phyloP scores from a whole-genome alignment of 2,888 invertebrate genomes.

The Acanthopleura granulata region DNA sequence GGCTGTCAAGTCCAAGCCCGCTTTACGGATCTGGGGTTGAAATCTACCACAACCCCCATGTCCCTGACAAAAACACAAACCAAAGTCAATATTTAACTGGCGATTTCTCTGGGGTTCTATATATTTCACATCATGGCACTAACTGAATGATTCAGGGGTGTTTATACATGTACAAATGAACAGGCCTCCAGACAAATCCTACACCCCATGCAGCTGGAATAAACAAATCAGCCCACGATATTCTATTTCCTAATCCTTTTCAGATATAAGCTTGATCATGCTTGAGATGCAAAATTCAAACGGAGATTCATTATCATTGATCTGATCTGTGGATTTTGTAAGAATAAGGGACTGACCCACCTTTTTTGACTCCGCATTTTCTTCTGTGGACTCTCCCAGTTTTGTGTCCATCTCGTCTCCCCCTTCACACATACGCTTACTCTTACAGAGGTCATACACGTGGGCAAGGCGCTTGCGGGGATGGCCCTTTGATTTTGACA shows the following conservation, averaged over 20 bases:
- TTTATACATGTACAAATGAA: too few species aligned
- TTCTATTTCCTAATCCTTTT: too few species aligned
- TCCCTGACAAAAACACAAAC: slow-evolving; percentile 66
- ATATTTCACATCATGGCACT: too few species aligned
- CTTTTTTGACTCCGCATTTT: slow-evolving; percentile 71
- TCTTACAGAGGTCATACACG: slow-evolving; percentile 98
- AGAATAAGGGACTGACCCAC: slow-evolving; percentile 46
- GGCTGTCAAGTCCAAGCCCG: slow-evolving; percentile 92
- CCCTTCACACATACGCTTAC: slow-evolving; percentile 97
- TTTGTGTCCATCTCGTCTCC: slow-evolving; percentile 95
- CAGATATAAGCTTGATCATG: too few species aligned
- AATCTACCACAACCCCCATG: slow-evolving; percentile 99
- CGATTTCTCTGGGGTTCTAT: too few species aligned
- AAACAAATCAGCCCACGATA: too few species aligned
- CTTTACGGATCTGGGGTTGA: slow-evolving; percentile 91
- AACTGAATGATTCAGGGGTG: too few species aligned
- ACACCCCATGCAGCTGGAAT: too few species aligned
- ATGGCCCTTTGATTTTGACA: slow-evolving; percentile 96
- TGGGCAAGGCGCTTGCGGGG: slow-evolving; percentile 93
- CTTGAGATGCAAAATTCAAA: too few species aligned
- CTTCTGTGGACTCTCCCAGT: slow-evolving; percentile 43
- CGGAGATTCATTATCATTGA: too few species aligned
- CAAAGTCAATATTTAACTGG: too few species aligned
- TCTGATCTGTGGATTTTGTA: neutral
- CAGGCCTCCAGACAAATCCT: too few species aligned